Conservation (phyloP, 2,888 invertebrate genomes). For the Apoderus coryli region DNA sequence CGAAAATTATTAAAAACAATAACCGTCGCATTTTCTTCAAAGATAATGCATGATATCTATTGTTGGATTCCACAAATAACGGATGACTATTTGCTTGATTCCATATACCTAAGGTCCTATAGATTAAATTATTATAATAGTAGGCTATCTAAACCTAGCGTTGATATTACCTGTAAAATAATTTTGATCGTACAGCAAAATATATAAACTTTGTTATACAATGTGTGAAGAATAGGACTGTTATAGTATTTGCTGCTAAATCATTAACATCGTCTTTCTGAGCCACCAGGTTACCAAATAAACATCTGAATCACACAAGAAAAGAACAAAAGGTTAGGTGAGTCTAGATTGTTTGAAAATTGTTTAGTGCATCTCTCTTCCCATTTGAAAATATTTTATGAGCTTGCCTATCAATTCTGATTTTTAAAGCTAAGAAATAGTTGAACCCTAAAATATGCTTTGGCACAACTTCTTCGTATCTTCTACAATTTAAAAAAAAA, state of each 20-base stretch:
- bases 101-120: slow-evolving; percentile 65
- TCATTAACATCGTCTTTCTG: slow-evolving; percentile 63
- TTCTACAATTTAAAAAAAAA: too few species aligned
- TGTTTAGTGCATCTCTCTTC: too few species aligned
- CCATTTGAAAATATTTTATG: too few species aligned
- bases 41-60: slow-evolving; percentile 53
- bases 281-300: slow-evolving; percentile 51
- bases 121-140: slow-evolving; percentile 13
- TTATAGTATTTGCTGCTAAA: slow-evolving; percentile 63
- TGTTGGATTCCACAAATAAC: slow-evolving; percentile 67
- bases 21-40: slow-evolving; percentile 62
- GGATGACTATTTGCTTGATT: slow-evolving; percentile 76
- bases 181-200: slow-evolving; percentile 56
- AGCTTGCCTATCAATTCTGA: too few species aligned
- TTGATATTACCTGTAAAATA: slow-evolving; percentile 51
- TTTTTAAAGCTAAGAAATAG: too few species aligned
- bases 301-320: slow-evolving; percentile 35
- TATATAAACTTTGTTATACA: slow-evolving; percentile 59
- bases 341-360: too few species aligned
- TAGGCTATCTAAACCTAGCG: neutral
- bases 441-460: too few species aligned
- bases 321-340: too few species aligned
- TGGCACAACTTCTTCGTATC: too few species aligned
- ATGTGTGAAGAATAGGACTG: slow-evolving; percentile 67
- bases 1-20: slow-evolving; percentile 47